A percentile compares a stretch with the other conserved stretches of the same genome.
Conservation (phyloP, 2,888 invertebrate species). For the Graphium colonna region DNA sequence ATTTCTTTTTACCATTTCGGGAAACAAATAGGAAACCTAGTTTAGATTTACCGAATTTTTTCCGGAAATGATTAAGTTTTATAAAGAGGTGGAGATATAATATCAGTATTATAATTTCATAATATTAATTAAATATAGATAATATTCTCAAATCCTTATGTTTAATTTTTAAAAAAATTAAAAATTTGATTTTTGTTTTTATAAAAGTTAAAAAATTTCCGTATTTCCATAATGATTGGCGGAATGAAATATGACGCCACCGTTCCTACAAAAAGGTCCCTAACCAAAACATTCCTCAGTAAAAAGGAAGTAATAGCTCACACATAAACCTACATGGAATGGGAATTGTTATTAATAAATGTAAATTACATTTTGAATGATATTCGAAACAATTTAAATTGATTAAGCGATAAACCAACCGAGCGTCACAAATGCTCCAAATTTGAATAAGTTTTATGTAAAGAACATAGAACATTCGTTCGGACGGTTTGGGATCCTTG, state of each 20-base stretch:
- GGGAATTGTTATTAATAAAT: not conserved
- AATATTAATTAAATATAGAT: too few species aligned
- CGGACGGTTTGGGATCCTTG: not conserved
- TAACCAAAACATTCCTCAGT: not conserved
- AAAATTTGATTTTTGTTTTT: too few species aligned
- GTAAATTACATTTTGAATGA: slow-evolving; percentile 9
- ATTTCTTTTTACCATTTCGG: too few species aligned
- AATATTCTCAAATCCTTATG: too few species aligned
- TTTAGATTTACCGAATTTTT: too few species aligned
- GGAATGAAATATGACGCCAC: slow-evolving; percentile 14
- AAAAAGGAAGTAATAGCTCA: slow-evolving; percentile 14
- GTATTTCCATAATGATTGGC: slow-evolving; percentile 8
- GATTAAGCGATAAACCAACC: slow-evolving; percentile 22
- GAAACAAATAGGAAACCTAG: too few species aligned
- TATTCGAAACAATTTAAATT: slow-evolving; percentile 15
- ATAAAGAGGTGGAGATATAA: too few species aligned
- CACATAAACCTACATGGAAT: not conserved
- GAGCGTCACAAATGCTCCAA: slow-evolving; percentile 13
- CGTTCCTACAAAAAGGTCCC: not conserved
- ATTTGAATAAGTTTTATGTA: slow-evolving; percentile 17
- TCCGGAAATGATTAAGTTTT: too few species aligned
- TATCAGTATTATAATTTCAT: too few species aligned
- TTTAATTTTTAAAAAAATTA: too few species aligned
- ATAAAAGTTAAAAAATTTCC: too few species aligned
- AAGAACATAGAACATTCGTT: not conserved